These are phyloP conservation scores for Pachyseris speciosa DNA, from an alignment of 64 coral and sea anemone genomes.

Conservation along the genomic window DNA sequence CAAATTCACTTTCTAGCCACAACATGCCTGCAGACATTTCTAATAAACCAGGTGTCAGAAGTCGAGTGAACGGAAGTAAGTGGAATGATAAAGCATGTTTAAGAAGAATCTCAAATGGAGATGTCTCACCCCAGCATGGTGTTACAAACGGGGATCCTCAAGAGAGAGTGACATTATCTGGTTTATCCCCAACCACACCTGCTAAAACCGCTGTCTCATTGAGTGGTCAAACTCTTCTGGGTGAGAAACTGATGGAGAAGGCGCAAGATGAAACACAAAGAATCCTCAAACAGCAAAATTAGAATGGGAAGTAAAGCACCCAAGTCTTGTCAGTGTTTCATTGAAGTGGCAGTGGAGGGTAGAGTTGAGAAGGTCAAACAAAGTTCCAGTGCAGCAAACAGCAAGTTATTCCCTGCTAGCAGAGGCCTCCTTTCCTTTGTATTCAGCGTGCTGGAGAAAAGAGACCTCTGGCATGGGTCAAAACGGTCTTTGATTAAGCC, in stretches of 20 bases:
- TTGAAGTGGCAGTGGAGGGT: too few species aligned
- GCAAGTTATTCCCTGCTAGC: too few species aligned
- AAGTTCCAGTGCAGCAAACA: too few species aligned
- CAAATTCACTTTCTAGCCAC: neutral
- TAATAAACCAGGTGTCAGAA: too few species aligned
- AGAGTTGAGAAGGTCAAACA: too few species aligned
- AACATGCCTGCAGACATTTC: neutral
- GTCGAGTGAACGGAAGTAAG: neutral
- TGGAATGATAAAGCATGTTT: neutral
- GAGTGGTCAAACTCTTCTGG: neutral
- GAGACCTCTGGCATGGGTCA: too few species aligned
- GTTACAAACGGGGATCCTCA: neutral
- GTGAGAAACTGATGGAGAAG: neutral
- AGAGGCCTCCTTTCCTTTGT: too few species aligned
- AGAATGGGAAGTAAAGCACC: neutral
- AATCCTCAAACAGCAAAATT: neutral
- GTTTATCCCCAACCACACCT: neutral
- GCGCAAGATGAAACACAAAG: neutral
- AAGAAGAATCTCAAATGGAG: neutral
- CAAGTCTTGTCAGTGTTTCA: too few species aligned
- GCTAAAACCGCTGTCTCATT: neutral
- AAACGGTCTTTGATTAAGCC: too few species aligned
- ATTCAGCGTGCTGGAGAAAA: too few species aligned
- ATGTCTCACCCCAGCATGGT: neutral
- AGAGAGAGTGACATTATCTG: neutral